phyloP scores from a whole-genome alignment of 2,888 invertebrate genomes.

The Cryptus viduatorius region DNA sequence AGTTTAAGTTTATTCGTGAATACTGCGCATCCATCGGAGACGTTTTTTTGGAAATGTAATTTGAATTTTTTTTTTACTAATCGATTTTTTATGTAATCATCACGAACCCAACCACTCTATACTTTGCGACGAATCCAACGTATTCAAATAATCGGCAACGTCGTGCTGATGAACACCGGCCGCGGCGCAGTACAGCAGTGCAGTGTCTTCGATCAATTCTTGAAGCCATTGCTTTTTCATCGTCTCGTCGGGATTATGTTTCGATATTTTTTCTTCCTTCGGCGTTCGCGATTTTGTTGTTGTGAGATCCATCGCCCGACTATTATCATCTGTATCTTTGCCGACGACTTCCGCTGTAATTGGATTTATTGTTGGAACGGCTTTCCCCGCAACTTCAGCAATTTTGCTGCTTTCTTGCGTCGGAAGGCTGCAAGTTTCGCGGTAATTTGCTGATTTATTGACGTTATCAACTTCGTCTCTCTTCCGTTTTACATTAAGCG shows the following conservation, averaged over 20 bases:
- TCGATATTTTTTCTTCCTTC: slow-evolving; percentile 46
- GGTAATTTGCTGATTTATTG: slow-evolving; percentile 5
- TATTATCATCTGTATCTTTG: slow-evolving; percentile 31
- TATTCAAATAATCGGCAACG: slow-evolving; percentile 79
- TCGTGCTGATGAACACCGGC: slow-evolving; percentile 79
- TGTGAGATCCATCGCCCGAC: slow-evolving; percentile 65
- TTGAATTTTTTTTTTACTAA: background rate
- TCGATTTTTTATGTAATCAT: slow-evolving; percentile 40
- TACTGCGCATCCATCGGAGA: background rate
- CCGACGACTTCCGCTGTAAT: slow-evolving; percentile 27
- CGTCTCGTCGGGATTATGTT: slow-evolving; percentile 42
- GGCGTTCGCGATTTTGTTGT: slow-evolving; percentile 45
- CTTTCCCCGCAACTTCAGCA: slow-evolving; percentile 25
- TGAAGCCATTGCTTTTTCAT: slow-evolving; percentile 68
- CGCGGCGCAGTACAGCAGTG: slow-evolving; percentile 81
- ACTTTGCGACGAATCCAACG: slow-evolving; percentile 76
- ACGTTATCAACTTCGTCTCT: background rate
- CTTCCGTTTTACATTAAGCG: slow-evolving; percentile 31
- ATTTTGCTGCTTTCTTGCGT: background rate
- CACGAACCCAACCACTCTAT: slow-evolving; percentile 77
- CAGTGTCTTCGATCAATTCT: slow-evolving; percentile 80
- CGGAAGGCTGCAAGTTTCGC: background rate
- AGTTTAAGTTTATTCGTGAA: slow-evolving; percentile 21
- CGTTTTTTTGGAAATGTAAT: background rate
- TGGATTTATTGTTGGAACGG: background rate